phyloP scores from a whole-genome alignment of 2,113 vertebrate species.

The Gavia stellata region DNA sequence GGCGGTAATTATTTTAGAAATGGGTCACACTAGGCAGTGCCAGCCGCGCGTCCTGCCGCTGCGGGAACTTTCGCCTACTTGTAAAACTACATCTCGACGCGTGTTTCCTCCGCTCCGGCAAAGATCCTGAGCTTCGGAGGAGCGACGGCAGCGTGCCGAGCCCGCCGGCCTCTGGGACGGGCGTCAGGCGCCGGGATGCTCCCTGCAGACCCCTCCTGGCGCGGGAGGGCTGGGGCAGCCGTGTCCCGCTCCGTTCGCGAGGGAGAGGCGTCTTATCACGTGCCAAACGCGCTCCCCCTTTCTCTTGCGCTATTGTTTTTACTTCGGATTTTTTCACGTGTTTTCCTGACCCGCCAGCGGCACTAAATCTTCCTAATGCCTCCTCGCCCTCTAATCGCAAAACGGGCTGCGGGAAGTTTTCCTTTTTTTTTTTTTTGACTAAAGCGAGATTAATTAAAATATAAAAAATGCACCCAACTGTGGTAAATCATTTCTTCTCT shows the following conservation, averaged over 20 bases:
- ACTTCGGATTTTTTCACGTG: constrained; percentile 7
- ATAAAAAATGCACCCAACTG: constrained; percentile 22
- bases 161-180: background rate
- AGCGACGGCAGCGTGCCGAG: background rate
- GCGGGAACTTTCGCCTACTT: constrained; percentile 51
- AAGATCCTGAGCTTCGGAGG: background rate
- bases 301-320: background rate
- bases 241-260: background rate
- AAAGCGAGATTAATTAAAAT: constrained; percentile 41
- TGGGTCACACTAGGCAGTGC: constrained; percentile 70
- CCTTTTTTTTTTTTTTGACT: background rate
- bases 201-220: background rate
- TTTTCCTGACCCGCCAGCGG: constrained; percentile 1
- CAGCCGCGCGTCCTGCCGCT: constrained; percentile 32
- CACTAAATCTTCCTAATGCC: constrained; percentile 32
- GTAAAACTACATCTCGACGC: constrained; percentile 33
- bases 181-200: background rate
- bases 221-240: background rate
- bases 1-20: constrained; percentile 72
- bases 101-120: background rate
- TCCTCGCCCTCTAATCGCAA: background rate
- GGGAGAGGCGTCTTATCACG: background rate
- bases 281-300: background rate
- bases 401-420: background rate
- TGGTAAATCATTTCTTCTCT: constrained; percentile 35